Evolutionary conservation across 2,888 invertebrate species (phyloP), one percentile per base, ranked within the genome.

Genomic region (Apamea monoglypha): DNA sequence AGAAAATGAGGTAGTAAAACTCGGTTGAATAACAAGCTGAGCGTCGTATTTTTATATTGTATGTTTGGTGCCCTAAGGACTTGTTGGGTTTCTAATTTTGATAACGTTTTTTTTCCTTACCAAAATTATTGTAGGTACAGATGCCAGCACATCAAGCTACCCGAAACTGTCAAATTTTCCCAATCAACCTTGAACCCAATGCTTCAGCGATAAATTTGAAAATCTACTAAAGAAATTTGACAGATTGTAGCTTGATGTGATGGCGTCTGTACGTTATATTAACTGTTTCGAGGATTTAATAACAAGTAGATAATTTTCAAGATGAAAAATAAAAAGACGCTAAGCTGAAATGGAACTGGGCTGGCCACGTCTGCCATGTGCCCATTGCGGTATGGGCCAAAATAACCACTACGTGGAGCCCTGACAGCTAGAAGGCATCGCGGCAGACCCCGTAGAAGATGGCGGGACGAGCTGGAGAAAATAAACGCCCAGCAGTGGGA

Each of bases 1-100:
- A 77, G 77, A 85, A 78, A 84, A 88, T 88, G 76, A 74, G 78
- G 86, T 66, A 76, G 75, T 77, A 75, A 72, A 50, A 70, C 66
- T 74, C 32, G 44, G 50, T 74, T 59, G 44, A 75, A 75, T 85
- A 81, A 70, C 74, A 81, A 75, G 50, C 36, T n/a, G 29, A 53
- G 50, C 29, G 2, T 66, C 21, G 61, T 72, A 68, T 75, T 72
- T 63, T 76, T 70, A 64, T 61, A 63, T 36, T 47, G 67, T 74
- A 59, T 56, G 36, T 82, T 78, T 75, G n/a, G 73, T 76, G 63
- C 56, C 69, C 32, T 77, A 67, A 76, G 82, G 72, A 81, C 59
- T 69, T 67, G 18, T n/a, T 61, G 12, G 64, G 64, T 56, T 14
- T 56, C n/a, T n/a, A 25, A 56, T 56, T 12, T 56, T 56, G 10